phyloP scores from a whole-genome alignment of 2,113 vertebrate species.

The Cottus gobio region DNA sequence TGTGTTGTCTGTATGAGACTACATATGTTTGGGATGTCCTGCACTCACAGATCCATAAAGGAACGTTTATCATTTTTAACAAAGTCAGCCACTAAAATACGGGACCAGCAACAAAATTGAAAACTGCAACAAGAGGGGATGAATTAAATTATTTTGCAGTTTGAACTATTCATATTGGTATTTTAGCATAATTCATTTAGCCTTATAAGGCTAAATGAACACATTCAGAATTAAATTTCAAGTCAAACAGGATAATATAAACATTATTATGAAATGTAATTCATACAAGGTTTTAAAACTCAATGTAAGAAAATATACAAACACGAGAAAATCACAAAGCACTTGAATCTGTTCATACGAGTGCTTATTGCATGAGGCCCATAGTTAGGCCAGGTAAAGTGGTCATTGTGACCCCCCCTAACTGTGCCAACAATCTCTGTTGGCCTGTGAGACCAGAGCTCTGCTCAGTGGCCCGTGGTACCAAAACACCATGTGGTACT shows the following conservation, averaged over 20 bases:
- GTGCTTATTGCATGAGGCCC: too few relatives aligned
- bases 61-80: background rate
- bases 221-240: background rate
- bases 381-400: too few relatives aligned
- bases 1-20: too few relatives aligned
- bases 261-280: background rate
- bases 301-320: too few relatives aligned
- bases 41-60: background rate
- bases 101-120: background rate
- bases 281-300: background rate
- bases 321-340: background rate
- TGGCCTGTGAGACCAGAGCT: slow-evolving; percentile 24
- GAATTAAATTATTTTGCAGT: background rate
- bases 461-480: slow-evolving; percentile 38
- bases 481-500: slow-evolving; percentile 12
- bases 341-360: background rate
- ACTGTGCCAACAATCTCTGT: slow-evolving; percentile 6
- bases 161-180: background rate
- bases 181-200: too few relatives aligned
- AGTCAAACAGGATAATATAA: background rate
- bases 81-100: background rate
- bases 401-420: too few relatives aligned
- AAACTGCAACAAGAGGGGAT: too few relatives aligned
- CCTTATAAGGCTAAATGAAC: background rate
- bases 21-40: background rate